A percentile compares a stretch with the other conserved stretches of the same genome.
Conservation (phyloP, 2,888 invertebrate genomes). For the Leistus spinibarbis region DNA sequence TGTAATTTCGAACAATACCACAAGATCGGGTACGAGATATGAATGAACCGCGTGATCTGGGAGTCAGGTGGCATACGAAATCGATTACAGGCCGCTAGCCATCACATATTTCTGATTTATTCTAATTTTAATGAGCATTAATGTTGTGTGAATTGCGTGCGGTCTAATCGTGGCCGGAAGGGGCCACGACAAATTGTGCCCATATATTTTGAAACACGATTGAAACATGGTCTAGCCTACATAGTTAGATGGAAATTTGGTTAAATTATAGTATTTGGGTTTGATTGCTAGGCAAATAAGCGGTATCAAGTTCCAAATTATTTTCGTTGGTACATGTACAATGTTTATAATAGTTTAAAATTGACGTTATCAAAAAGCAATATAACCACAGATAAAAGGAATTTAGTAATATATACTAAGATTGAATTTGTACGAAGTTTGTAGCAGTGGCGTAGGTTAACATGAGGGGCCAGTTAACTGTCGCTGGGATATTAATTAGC, state of each 20-base stretch:
- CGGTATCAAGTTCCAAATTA: neutral
- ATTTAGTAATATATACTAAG: too few species aligned
- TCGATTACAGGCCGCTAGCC: conserved; percentile 12
- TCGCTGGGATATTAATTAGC: conserved; percentile 36
- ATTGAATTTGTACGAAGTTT: neutral
- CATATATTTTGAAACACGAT: conserved; percentile 17
- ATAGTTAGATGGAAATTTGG: too few species aligned
- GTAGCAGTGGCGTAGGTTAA: conserved; percentile 10
- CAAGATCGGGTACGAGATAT: neutral
- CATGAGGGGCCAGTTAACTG: conserved; percentile 18
- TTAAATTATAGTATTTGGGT: neutral
- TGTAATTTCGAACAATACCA: neutral
- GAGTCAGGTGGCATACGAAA: conserved; percentile 2
- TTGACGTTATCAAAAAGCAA: too few species aligned
- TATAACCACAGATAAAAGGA: too few species aligned
- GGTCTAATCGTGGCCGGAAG: conserved; percentile 24
- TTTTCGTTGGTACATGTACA: too few species aligned
- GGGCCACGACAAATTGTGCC: neutral
- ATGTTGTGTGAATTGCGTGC: conserved; percentile 43
- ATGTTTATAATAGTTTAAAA: too few species aligned
- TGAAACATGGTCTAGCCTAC: neutral
- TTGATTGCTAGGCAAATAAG: neutral
- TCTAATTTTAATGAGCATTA: conserved; percentile 52
- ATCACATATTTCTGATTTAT: conserved; percentile 49
- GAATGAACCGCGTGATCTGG: conserved; percentile 17